Conservation (phyloP, 2,113 vertebrate species). For the Ctenodactylus gundi region DNA sequence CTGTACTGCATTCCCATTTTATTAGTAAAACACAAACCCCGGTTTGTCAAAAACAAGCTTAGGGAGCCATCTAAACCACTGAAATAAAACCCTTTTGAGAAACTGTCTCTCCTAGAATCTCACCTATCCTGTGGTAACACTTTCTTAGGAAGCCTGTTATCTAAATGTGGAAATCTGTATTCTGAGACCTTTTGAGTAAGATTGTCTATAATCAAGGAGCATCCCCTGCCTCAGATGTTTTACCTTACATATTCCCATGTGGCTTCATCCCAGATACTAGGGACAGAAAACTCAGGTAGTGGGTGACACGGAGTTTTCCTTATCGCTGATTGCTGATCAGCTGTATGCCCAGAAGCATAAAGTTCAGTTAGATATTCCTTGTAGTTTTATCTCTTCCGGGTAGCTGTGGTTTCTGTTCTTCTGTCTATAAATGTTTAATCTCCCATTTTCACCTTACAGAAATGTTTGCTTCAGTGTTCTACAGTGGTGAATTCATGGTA, state of each 20-base stretch:
- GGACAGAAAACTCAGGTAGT: not conserved
- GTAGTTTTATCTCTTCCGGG: not conserved
- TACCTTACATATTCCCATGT: not conserved
- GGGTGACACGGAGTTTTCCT: not conserved
- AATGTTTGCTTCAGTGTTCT: slow-evolving; percentile 11
- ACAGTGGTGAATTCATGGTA: not conserved
- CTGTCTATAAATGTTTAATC: slow-evolving; percentile 60
- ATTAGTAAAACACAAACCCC: slow-evolving; percentile 5
- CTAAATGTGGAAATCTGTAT: slow-evolving; percentile 17
- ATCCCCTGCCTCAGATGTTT: not conserved
- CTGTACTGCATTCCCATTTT: not conserved
- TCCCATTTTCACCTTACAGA: slow-evolving; percentile 49
- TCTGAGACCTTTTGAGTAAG: not conserved
- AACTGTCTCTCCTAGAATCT: not conserved
- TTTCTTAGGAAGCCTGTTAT: not conserved
- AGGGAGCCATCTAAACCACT: not conserved
- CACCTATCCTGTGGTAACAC: not conserved
- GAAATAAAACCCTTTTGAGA: not conserved
- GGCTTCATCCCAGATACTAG: not conserved
- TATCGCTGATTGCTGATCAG: not conserved
- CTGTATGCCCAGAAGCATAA: not conserved
- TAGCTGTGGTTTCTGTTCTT: slow-evolving; percentile 11
- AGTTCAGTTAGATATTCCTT: not conserved
- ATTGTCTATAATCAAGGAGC: not conserved
- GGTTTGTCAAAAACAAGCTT: not conserved